A percentile compares a stretch with the other conserved stretches of the same genome.
Evolutionary conservation across 2,797 vertebrate genomes (phyloP).

Genomic region (Clamator glandarius): DNA sequence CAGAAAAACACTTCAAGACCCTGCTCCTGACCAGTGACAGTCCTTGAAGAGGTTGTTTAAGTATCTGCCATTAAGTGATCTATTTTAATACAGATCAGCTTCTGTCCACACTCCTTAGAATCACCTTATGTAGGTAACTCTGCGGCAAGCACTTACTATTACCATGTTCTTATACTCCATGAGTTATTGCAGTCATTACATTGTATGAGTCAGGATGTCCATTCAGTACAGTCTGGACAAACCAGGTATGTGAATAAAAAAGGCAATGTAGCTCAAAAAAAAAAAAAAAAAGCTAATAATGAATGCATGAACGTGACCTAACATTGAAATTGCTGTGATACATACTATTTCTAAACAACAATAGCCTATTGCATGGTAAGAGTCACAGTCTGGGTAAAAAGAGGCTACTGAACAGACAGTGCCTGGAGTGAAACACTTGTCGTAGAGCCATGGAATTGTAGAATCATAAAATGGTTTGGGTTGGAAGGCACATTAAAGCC

Average conservation of each 20-base stretch:
- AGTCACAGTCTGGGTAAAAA: not conserved
- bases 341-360: not conserved
- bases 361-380: no score
- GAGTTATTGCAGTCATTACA: not conserved
- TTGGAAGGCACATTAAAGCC: no score
- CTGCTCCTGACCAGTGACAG: not conserved
- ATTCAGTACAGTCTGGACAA: not conserved
- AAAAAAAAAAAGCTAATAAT: not conserved
- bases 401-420: not conserved
- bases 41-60: not conserved
- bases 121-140: not conserved
- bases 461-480: no score
- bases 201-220: not conserved
- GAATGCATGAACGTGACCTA: not conserved
- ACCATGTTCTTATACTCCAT: not conserved
- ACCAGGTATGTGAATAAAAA: not conserved
- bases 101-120: not conserved
- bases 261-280: not conserved
- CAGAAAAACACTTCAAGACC: not conserved
- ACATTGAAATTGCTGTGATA: not conserved
- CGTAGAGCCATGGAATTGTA: no score
- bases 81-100: rapidly evolving
- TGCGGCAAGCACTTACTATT: not conserved
- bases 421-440: not conserved
- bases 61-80: not conserved